phyloP scores from a whole-genome alignment of 2,797 vertebrate genomes.

The Xiphophorus birchmanni region DNA sequence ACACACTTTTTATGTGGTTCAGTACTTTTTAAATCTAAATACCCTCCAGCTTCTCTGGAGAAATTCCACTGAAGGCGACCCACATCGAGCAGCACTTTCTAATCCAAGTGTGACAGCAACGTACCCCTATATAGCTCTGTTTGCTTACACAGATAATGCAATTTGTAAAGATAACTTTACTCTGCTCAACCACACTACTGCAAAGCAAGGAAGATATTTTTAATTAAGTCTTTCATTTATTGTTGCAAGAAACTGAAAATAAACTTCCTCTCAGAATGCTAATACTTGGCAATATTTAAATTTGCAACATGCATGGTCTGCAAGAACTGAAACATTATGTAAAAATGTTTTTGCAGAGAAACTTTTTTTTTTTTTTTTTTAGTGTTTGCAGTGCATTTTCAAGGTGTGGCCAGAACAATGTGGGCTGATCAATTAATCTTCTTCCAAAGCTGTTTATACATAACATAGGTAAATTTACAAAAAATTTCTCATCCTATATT shows the following conservation, averaged over 20 bases:
- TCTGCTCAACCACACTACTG: conserved; percentile 31
- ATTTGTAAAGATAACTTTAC: conserved; percentile 60
- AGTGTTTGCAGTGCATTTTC: not conserved
- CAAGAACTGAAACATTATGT: conserved; percentile 12
- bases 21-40: conserved; percentile 16
- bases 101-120: conserved; percentile 46
- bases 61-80: conserved; percentile 39
- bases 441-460: conserved; percentile 4
- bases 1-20: conserved; percentile 35
- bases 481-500: not conserved
- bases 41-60: conserved; percentile 17
- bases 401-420: not conserved
- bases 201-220: conserved; percentile 43
- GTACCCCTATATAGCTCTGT: conserved; percentile 43
- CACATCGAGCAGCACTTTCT: conserved; percentile 37
- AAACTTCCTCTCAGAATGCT: conserved; percentile 56
- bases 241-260: conserved; percentile 65
- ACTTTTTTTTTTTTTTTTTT: not conserved
- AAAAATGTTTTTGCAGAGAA: conserved; percentile 5
- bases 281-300: conserved; percentile 32
- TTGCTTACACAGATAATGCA: conserved; percentile 65
- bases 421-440: not conserved
- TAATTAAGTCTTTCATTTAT: conserved; percentile 75
- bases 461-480: not conserved
- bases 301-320: conserved; percentile 29